Conservation (phyloP, 2,888 invertebrate genomes). For the Microplitis manilae region DNA sequence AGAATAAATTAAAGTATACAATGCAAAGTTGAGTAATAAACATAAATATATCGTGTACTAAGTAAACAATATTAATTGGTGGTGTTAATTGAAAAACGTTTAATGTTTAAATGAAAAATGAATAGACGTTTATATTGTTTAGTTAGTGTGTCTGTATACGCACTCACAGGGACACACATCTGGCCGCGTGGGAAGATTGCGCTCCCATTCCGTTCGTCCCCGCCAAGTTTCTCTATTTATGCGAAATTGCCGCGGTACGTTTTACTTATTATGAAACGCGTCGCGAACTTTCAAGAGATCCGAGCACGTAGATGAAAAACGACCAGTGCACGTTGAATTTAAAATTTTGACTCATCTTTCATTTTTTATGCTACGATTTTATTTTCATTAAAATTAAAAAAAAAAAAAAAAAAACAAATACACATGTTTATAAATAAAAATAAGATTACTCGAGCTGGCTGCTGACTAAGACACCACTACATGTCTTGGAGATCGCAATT, state of each 20-base stretch:
- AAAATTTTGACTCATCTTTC: constrained; percentile 36
- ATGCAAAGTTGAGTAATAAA: too few relatives aligned
- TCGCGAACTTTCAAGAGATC: constrained; percentile 44
- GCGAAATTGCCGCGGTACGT: constrained; percentile 51
- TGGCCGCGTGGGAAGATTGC: constrained; percentile 67
- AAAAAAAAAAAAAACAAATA: too few relatives aligned
- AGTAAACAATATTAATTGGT: neutral
- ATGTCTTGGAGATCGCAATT: constrained; percentile 51
- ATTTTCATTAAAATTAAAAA: neutral
- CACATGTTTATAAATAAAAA: constrained; percentile 16
- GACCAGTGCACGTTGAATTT: constrained; percentile 43
- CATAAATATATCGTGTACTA: too few relatives aligned
- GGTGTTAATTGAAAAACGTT: constrained; percentile 4
- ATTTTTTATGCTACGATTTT: neutral
- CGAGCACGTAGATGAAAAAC: constrained; percentile 45
- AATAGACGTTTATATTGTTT: constrained; percentile 5
- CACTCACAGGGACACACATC: constrained; percentile 48
- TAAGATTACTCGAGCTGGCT: too few relatives aligned
- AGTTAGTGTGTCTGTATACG: constrained; percentile 2
- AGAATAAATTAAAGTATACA: too few relatives aligned
- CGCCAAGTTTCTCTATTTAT: constrained; percentile 54
- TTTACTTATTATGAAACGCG: constrained; percentile 49
- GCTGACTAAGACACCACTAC: too few relatives aligned
- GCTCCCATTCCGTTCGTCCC: constrained; percentile 59
- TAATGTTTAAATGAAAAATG: neutral